These are phyloP conservation scores for Megalops atlanticus DNA, from an alignment of 2,113 vertebrate genomes.

Conservation along the genomic window DNA sequence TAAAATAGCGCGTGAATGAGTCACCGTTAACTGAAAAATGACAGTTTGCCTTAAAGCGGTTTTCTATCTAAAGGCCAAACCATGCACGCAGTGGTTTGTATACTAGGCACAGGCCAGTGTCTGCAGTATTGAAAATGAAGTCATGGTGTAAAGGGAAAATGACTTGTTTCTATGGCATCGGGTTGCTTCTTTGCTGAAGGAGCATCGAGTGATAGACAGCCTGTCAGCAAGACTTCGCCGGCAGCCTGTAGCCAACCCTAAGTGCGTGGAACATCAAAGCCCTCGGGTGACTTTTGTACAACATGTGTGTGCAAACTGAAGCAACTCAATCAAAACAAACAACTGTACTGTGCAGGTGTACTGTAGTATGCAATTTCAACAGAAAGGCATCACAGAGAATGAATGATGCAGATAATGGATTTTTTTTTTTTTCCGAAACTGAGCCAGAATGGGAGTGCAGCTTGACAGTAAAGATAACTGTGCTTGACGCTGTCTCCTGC, in stretches of 20 bases:
- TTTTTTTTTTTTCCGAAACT: too few relatives aligned
- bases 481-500: too few relatives aligned
- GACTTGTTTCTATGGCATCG: neutral
- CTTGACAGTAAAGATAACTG: too few relatives aligned
- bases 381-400: too few relatives aligned
- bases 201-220: neutral
- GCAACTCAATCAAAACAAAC: too few relatives aligned
- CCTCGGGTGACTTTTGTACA: too few relatives aligned
- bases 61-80: conserved; percentile 5
- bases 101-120: neutral
- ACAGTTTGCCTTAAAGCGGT: neutral
- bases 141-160: neutral
- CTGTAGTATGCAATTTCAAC: too few relatives aligned
- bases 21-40: conserved; percentile 26
- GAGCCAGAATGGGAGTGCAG: too few relatives aligned
- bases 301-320: too few relatives aligned
- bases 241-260: neutral
- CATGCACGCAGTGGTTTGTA: neutral
- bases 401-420: too few relatives aligned
- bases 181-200: neutral
- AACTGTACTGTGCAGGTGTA: too few relatives aligned
- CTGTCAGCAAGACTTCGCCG: neutral
- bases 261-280: too few relatives aligned
- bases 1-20: neutral
- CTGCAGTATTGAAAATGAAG: neutral